phyloP scores from a whole-genome alignment of 2,113 vertebrate species.

The Daubentonia madagascariensis region DNA sequence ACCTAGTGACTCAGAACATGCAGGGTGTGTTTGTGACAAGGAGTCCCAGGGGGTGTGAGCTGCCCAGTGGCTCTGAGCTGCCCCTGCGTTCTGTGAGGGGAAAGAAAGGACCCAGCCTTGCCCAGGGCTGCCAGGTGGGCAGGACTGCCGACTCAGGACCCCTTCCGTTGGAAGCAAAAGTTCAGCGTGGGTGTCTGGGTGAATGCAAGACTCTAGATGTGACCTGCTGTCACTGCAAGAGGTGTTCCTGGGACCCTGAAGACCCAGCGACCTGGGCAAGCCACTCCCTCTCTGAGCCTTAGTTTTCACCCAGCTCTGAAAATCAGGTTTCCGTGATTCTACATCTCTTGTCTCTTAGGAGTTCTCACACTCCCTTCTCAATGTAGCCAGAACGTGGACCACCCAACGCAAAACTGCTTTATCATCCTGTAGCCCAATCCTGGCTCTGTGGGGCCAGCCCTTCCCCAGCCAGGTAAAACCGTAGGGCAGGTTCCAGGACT shows the following conservation, averaged over 20 bases:
- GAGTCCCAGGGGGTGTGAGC: not conserved
- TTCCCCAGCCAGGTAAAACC: not conserved
- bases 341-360: not conserved
- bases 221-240: not conserved
- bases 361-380: not conserved
- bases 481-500: not conserved
- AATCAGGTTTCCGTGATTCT: not conserved
- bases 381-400: not conserved
- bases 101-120: not conserved
- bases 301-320: not conserved
- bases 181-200: not conserved
- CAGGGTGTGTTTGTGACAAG: not conserved
- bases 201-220: not conserved
- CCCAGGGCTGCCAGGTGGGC: not conserved
- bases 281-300: not conserved
- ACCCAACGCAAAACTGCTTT: not conserved
- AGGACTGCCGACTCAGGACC: too few species aligned
- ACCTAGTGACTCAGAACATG: not conserved
- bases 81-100: not conserved
- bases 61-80: not conserved
- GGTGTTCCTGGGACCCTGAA: not conserved
- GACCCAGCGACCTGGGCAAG: rapidly evolving
- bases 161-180: not conserved
- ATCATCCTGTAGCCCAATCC: rapidly evolving
- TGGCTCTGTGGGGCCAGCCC: not conserved